Conservation (phyloP, 2,797 vertebrate species). For the Borostomias antarcticus region DNA sequence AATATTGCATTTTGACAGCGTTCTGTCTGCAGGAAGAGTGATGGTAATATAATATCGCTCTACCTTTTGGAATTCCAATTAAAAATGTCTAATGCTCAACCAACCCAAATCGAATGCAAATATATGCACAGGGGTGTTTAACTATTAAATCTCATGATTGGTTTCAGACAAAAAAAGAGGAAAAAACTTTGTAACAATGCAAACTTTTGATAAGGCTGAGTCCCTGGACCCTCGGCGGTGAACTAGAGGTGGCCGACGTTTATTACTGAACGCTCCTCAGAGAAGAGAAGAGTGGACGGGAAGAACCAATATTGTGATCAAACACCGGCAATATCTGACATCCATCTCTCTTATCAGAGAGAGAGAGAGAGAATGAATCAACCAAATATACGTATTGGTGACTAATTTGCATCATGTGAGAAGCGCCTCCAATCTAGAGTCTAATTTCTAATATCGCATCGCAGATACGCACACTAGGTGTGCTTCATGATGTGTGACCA, state of each 20-base stretch:
- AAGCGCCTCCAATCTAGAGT: no score
- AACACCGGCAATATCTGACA: no score
- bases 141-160: slow-evolving; percentile 67
- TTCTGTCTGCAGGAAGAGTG: slow-evolving; percentile 78
- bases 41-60: slow-evolving; percentile 73
- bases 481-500: no score
- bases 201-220: not conserved
- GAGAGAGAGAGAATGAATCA: no score
- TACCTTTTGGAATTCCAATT: slow-evolving; percentile 78
- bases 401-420: no score
- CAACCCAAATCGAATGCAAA: slow-evolving; percentile 74
- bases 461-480: no score
- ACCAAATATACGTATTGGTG: no score
- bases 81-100: slow-evolving; percentile 80
- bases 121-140: slow-evolving; percentile 61
- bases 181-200: not conserved
- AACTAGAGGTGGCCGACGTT: not conserved
- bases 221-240: not conserved
- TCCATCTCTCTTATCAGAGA: no score
- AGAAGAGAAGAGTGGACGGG: no score
- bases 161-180: slow-evolving; percentile 46
- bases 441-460: no score
- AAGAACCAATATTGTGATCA: no score
- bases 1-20: slow-evolving; percentile 83
- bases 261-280: not conserved